A percentile compares a stretch with the other conserved stretches of the same genome.
phyloP scores from a whole-genome alignment of 2,888 invertebrate species.

The Tuta absoluta region DNA sequence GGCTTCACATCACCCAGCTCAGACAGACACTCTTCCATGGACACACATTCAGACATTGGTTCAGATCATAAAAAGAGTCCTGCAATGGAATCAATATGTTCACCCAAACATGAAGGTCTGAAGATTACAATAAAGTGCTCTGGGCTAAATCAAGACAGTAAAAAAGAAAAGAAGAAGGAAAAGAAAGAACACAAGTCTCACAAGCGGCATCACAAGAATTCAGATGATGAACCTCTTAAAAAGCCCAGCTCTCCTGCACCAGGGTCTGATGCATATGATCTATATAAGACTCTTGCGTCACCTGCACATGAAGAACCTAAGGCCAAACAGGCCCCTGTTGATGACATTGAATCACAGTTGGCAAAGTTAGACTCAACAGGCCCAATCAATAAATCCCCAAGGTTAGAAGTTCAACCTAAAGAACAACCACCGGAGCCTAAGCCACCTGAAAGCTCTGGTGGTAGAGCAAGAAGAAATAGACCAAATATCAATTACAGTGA shows the following conservation, averaged over 20 bases:
- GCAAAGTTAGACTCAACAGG: conserved; percentile 63
- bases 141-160: conserved; percentile 62
- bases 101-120: conserved; percentile 76
- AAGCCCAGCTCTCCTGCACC: conserved; percentile 76
- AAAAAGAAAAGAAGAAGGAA: conserved; percentile 73
- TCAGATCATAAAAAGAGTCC: conserved; percentile 71
- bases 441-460: conserved; percentile 62
- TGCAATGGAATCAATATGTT: conserved; percentile 71
- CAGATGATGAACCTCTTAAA: conserved; percentile 64
- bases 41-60: conserved; percentile 69
- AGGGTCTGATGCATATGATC: conserved; percentile 74
- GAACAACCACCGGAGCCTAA: conserved; percentile 70
- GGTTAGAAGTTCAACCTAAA: conserved; percentile 59
- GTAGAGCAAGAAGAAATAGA: conserved; percentile 73
- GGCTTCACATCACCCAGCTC: conserved; percentile 80
- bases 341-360: conserved; percentile 68
- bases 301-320: conserved; percentile 60
- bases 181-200: conserved; percentile 80
- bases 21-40: conserved; percentile 76
- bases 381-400: conserved; percentile 54
- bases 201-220: conserved; percentile 71
- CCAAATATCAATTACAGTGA: conserved; percentile 80
- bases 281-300: conserved; percentile 78
- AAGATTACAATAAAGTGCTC: conserved; percentile 78
- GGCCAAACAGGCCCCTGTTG: conserved; percentile 48